Evolutionary conservation across 2,113 vertebrate species (phyloP), one percentile per base, ranked within the genome.

Genomic region (Nesogale talazaci): DNA sequence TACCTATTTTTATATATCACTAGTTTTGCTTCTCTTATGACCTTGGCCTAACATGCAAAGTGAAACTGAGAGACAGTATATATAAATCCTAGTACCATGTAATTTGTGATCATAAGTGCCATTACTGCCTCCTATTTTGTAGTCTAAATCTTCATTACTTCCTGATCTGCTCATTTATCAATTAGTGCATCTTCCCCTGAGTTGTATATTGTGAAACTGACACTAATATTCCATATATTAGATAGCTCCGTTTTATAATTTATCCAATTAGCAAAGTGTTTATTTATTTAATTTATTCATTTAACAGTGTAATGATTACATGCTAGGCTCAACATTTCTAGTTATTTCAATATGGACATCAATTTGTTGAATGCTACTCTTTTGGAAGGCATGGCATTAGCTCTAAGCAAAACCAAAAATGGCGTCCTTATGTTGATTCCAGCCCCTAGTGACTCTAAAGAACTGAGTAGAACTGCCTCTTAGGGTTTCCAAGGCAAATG

Each of bases 301-400:
- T 52, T 52, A 82, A 88, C 57, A 40, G 1, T 88, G 34, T 5
- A 46, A 42, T 80, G 78, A 81, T 59, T 38, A 57, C 75, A 29
- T 85, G 61, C 27, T 52, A 40, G 11, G 2, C 75, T 12, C 27
- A 42, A 74, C 74, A 78, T 23, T 81, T 90, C 65, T 65, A 81
- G 81, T 80, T 29, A 78, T 88, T 65, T 95, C 63, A 75, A 46
- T 23, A 56, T 27, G 57, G 38, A 36, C 9, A 86, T 11, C 38
- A 80, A 31, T 56, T 83, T 80, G 69, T 65, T 38, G 40, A 75
- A 15, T 6, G 23, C 6, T 56, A 14, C 52, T 74, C 12, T 84
- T 88, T 89, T 77, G 76, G 70, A 94, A 95, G 46, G 11, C 14
- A 91, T 29, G 17, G 11, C 78, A 5, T 27, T 75, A 63, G n/a